These are phyloP conservation scores for Streptopelia turtur DNA, from an alignment of 2,797 vertebrate species.

Conservation along the genomic window DNA sequence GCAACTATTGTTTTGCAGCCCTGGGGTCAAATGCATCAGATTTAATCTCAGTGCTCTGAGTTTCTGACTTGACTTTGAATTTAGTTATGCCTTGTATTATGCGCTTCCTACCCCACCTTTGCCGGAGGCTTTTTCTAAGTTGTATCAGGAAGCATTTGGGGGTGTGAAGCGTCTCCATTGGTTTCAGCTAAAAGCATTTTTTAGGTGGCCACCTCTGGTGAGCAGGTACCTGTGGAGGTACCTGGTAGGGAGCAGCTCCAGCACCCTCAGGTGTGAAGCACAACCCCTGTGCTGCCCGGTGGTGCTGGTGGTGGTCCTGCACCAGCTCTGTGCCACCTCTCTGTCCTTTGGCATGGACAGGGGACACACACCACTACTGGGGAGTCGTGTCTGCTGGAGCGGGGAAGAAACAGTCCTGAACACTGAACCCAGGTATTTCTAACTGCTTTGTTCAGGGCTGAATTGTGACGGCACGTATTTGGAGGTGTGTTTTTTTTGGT, in stretches of 20 bases:
- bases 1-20: not conserved
- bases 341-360: rapidly evolving
- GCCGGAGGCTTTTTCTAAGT: not conserved
- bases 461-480: not conserved
- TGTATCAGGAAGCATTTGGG: rapidly evolving
- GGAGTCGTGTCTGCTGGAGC: rapidly evolving
- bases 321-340: rapidly evolving
- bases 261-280: rapidly evolving
- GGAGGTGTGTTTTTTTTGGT: not conserved
- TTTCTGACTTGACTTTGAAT: not conserved
- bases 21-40: rapidly evolving
- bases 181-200: not conserved
- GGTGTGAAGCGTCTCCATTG: not conserved
- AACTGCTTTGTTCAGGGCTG: not conserved
- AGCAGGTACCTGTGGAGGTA: rapidly evolving
- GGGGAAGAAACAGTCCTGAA: not conserved
- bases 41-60: not conserved
- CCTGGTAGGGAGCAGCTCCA: not conserved
- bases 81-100: not conserved
- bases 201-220: not conserved
- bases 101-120: not conserved
- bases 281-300: rapidly evolving
- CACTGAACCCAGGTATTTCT: rapidly evolving
- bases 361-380: rapidly evolving
- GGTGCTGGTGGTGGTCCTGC: rapidly evolving